Base-by-base conservation (phyloP, 2,797 vertebrate species). In the Platalea minor region DNA sequence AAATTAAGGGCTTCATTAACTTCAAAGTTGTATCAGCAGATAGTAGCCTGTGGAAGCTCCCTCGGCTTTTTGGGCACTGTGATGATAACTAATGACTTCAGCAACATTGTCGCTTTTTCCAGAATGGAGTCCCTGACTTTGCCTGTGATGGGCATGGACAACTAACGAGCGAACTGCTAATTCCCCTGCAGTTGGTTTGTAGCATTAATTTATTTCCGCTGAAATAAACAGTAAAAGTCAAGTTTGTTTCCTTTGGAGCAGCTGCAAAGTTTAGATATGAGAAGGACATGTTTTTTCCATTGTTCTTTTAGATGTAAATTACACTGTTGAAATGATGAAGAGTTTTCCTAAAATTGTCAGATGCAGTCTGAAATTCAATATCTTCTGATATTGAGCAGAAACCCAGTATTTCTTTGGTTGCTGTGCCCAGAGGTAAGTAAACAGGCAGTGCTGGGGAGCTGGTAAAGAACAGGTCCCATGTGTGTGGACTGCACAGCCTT, bases 401-500 rank as follows among this genome's bases (percentile, higher is more conserved):
- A 33, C 2, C 0, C 8, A 23, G 13, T 67, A 61, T 67, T 77
- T 85, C 14, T 67, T 76, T 43, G 7, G 7, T 59, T 46, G 29
- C 21, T 74, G 25, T 89, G 28, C 10, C 48, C 65, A 35, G 39
- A 48, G 73, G 39, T 63, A 35, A 59, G 51, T 17, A 83, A 74
- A 18, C 1, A 5, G 46, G 13, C 29, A 31, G 48, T 9, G 5
- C 51, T 63, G 17, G 11, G n/a, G 16, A 37, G 10, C 57, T 84
- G 76, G 19, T 29, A 35, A 59, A 65, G 37, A 18, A 25, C 9
- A 23, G 33, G 28, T 72, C 53, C 20, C 59, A 24, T 0, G 2
- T 0, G 1, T 43, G 11, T 45, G 45, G 37, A 10, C 17, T 5
- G 4, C 7, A 2, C 12, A 33, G 74, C 19, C 51, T 50, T 59